Percentiles rank a stretch among this genome's conserved stretches.
phyloP scores from a whole-genome alignment of 2,113 vertebrate genomes.

The Oncorhynchus tshawytscha region DNA sequence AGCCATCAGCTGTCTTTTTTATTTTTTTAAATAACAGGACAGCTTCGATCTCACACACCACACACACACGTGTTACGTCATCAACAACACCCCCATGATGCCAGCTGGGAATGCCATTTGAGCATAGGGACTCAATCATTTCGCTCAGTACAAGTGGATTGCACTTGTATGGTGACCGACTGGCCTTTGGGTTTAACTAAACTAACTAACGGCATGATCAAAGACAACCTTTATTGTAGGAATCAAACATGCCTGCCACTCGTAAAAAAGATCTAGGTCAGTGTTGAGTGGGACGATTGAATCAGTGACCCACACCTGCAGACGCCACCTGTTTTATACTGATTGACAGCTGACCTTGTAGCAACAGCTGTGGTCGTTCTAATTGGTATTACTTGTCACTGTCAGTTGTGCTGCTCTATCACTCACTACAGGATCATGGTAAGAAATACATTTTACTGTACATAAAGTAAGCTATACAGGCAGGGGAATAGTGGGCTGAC shows the following conservation, averaged over 20 bases:
- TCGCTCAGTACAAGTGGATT: background rate
- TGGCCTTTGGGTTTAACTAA: background rate
- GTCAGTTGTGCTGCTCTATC: no score
- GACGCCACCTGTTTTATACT: background rate
- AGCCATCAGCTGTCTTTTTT: conserved; percentile 41
- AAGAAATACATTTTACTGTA: background rate
- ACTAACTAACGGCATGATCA: background rate
- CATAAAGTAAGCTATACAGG: background rate
- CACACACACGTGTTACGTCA: background rate
- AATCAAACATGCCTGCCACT: background rate
- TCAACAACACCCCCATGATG: background rate
- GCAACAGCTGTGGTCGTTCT: background rate
- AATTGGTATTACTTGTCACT: background rate
- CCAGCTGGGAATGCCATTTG: no score
- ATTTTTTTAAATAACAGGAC: background rate
- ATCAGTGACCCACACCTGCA: background rate
- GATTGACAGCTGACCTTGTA: background rate
- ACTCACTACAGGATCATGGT: background rate
- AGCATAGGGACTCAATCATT: background rate
- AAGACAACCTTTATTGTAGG: background rate
- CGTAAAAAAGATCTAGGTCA: background rate
- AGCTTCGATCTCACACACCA: background rate
- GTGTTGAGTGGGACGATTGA: background rate
- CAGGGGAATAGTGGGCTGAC: background rate
- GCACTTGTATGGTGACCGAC: background rate